phyloP scores from a whole-genome alignment of 2,113 vertebrate species.

The human (Homo sapiens) region DNA sequence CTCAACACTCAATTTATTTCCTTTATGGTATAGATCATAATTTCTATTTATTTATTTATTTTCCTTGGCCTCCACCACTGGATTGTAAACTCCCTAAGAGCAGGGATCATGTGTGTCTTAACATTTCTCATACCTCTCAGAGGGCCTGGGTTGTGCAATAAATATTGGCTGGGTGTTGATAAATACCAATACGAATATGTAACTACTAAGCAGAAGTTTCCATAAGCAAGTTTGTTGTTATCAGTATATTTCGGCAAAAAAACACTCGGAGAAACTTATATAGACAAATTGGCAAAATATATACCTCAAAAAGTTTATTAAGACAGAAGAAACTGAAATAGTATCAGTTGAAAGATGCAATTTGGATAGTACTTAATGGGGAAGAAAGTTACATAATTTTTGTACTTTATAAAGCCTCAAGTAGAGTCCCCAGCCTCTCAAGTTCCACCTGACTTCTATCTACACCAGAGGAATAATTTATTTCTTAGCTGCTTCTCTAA shows the following conservation, averaged over 20 bases:
- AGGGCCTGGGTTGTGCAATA: neutral
- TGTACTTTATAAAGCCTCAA: neutral
- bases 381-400: neutral
- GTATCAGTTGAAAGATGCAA: neutral
- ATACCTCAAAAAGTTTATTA: neutral
- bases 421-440: neutral
- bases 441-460: neutral
- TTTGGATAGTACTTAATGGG: neutral
- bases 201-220: neutral
- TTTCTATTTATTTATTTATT: neutral
- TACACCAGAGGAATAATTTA: neutral
- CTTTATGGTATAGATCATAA: neutral
- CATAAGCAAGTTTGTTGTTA: neutral
- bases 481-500: neutral
- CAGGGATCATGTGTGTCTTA: neutral
- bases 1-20: neutral
- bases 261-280: neutral
- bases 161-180: neutral
- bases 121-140: neutral
- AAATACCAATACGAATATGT: neutral
- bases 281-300: neutral
- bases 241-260: neutral
- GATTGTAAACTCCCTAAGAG: neutral
- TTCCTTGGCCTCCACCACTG: neutral
- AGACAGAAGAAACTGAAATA: neutral